Evolutionary conservation across 2,113 vertebrate genomes (phyloP).

Genomic region (Salvelinus fontinalis): DNA sequence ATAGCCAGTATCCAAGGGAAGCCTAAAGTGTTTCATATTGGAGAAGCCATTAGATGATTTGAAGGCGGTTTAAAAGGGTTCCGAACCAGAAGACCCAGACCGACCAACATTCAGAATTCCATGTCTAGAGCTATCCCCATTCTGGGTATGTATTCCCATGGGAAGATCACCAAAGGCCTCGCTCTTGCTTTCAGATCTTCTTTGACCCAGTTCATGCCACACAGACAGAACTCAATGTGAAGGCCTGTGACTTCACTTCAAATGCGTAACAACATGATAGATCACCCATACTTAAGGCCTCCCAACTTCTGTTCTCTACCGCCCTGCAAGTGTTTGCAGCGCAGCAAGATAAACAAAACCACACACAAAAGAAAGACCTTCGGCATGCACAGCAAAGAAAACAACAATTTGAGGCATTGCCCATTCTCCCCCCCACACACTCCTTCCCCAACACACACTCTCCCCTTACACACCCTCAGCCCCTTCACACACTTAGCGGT

Average conservation of each 20-base stretch:
- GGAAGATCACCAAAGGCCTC: conserved; percentile 20
- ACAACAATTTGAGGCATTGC: background rate
- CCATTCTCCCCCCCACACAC: conserved; percentile 10
- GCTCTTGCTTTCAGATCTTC: background rate
- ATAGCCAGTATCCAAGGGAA: background rate
- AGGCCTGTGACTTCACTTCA: too few species aligned
- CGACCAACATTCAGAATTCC: conserved; percentile 32
- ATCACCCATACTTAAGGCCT: too few species aligned
- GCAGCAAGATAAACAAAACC: too few species aligned
- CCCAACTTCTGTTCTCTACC: too few species aligned
- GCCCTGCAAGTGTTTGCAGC: too few species aligned
- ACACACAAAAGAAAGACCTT: too few species aligned
- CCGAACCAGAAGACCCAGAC: conserved; percentile 32
- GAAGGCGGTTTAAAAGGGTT: conserved; percentile 44
- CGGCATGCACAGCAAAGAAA: too few species aligned
- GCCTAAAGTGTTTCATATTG: conserved; percentile 1
- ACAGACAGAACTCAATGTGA: background rate
- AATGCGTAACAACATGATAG: too few species aligned
- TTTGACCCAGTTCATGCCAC: background rate
- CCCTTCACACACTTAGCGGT: conserved; percentile 36
- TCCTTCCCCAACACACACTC: background rate
- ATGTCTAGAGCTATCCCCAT: conserved; percentile 31
- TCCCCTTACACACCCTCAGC: background rate
- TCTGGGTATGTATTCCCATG: conserved; percentile 38
- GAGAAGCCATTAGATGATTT: conserved; percentile 16